These are phyloP conservation scores for Anas platyrhynchos DNA, from an alignment of 2,113 vertebrate species.

Conservation along the genomic window DNA sequence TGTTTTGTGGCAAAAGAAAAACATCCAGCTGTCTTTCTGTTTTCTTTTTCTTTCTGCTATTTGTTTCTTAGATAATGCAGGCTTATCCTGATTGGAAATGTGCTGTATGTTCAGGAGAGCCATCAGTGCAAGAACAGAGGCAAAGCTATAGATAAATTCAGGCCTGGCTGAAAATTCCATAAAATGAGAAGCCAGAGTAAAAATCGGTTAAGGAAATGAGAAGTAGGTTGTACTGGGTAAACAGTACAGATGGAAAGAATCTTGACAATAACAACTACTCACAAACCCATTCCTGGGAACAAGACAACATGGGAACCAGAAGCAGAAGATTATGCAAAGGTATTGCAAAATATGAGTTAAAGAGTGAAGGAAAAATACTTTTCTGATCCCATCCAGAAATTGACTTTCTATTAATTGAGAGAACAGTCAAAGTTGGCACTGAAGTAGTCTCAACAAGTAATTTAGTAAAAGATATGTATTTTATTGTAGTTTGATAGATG, in stretches of 20 bases:
- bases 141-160: neutral
- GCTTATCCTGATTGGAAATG: neutral
- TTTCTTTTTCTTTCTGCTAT: slow-evolving; percentile 9
- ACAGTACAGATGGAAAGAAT: neutral
- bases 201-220: neutral
- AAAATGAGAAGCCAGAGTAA: neutral
- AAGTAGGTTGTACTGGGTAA: neutral
- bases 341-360: neutral
- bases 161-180: neutral
- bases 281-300: neutral
- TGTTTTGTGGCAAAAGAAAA: neutral
- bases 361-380: neutral
- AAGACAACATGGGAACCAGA: neutral
- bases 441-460: slow-evolving; percentile 22
- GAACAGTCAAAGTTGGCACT: slow-evolving; percentile 3
- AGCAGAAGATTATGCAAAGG: neutral
- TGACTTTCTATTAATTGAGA: slow-evolving; percentile 2
- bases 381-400: slow-evolving; percentile 13
- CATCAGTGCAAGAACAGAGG: neutral
- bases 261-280: neutral
- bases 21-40: neutral
- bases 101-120: neutral
- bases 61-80: neutral
- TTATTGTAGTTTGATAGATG: slow-evolving; percentile 36
- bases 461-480: slow-evolving; percentile 9